A percentile compares a stretch with the other conserved stretches of the same genome.
Evolutionary conservation across 2,113 vertebrate genomes (phyloP).

Genomic region (Dipodomys stephensi): DNA sequence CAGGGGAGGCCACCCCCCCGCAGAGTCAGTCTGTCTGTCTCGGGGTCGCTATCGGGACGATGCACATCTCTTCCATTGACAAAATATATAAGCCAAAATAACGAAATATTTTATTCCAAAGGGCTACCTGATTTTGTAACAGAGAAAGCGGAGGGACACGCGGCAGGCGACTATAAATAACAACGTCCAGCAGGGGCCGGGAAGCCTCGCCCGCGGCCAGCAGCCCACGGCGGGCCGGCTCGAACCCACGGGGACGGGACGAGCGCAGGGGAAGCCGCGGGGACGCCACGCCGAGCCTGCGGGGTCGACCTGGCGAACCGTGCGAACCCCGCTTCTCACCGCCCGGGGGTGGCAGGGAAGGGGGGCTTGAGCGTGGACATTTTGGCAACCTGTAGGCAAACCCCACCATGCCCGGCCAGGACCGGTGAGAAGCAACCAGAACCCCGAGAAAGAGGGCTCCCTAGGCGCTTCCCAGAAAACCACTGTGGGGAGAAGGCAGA

Average conservation of each 20-base stretch:
- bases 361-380: constrained; percentile 75
- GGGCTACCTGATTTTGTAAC: constrained; percentile 53
- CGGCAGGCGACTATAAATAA: constrained; percentile 56
- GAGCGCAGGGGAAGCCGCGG: constrained; percentile 1
- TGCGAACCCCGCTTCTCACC: too few species aligned
- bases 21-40: background rate
- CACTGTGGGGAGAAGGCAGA: background rate
- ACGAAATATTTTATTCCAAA: constrained; percentile 47
- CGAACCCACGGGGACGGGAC: too few species aligned
- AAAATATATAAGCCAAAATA: constrained; percentile 63
- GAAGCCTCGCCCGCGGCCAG: too few species aligned
- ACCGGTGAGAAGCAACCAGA: too few species aligned
- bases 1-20: too few species aligned
- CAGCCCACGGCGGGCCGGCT: too few species aligned
- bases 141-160: background rate
- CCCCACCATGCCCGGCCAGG: background rate
- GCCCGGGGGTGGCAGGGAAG: background rate
- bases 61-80: constrained; percentile 24
- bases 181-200: background rate
- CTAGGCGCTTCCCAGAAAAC: too few species aligned
- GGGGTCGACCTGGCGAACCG: too few species aligned
- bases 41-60: constrained; percentile 19
- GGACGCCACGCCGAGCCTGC: too few species aligned
- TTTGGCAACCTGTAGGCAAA: constrained; percentile 62
- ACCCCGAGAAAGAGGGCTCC: too few species aligned